Evolutionary conservation across 1,140 invertebrate species (phyloP).

Genomic region (Aphelenchoides avenae): DNA sequence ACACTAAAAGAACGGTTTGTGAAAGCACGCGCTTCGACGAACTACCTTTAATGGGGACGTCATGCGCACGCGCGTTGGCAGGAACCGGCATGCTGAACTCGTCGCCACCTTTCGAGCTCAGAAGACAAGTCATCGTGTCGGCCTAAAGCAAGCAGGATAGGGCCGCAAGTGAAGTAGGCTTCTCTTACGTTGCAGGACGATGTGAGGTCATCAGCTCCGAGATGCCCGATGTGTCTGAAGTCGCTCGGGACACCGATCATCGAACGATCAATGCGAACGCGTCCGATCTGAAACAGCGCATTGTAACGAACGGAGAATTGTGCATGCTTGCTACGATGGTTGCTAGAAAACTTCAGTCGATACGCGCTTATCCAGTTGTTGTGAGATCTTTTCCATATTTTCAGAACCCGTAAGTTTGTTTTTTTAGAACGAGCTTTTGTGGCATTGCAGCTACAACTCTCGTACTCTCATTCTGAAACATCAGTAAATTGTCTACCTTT

Average conservation of each 20-base stretch:
- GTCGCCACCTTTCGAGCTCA: constrained; percentile 82
- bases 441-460: too few species aligned
- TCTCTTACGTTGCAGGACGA: constrained; percentile 5
- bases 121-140: constrained; percentile 65
- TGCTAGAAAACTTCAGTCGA: too few species aligned
- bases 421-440: too few species aligned
- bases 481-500: too few species aligned
- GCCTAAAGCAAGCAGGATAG: constrained; percentile 4
- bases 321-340: too few species aligned
- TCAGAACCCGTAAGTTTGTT: too few species aligned
- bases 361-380: too few species aligned
- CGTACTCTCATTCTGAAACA: too few species aligned
- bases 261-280: constrained; percentile 77
- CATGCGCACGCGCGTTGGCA: constrained; percentile 32
- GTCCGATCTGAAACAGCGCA: constrained; percentile 64
- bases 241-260: constrained; percentile 87
- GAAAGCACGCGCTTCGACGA: neutral
- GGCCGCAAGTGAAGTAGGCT: constrained; percentile 16
- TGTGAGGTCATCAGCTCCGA: constrained; percentile 73
- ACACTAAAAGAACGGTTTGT: too few species aligned
- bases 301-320: too few species aligned
- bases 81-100: constrained; percentile 68
- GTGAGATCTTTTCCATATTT: too few species aligned
- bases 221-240: constrained; percentile 84
- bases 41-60: constrained; percentile 30